These are phyloP conservation scores for Psophia crepitans DNA, from an alignment of 2,113 vertebrate genomes.

Conservation along the genomic window DNA sequence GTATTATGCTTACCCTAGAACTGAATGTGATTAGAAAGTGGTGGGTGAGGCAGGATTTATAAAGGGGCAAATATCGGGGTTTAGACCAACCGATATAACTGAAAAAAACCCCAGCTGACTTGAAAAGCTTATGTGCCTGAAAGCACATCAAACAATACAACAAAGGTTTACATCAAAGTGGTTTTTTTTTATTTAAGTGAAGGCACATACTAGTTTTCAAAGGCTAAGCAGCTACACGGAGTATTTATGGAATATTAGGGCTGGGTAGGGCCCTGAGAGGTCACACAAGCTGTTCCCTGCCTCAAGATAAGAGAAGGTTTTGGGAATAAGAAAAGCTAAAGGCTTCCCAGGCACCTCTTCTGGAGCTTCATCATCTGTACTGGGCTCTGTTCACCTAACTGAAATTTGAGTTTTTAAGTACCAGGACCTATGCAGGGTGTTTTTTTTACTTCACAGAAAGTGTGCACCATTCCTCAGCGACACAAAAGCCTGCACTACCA, in stretches of 20 bases:
- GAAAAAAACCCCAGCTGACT: neutral
- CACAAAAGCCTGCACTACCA: neutral
- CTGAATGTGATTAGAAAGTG: neutral
- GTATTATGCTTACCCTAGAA: neutral
- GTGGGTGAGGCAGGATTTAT: neutral
- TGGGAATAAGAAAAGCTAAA: neutral
- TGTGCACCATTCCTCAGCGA: rapidly evolving
- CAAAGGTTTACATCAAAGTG: constrained; percentile 13
- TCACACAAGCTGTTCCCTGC: neutral
- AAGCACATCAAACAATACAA: neutral
- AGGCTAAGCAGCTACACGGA: neutral
- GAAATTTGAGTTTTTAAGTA: neutral
- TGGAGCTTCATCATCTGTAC: neutral
- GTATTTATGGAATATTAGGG: neutral
- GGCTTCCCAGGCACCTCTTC: neutral
- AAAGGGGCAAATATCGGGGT: neutral
- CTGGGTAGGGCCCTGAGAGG: neutral
- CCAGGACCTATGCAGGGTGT: neutral
- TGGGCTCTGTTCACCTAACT: neutral
- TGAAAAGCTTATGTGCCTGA: neutral
- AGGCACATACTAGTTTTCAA: neutral
- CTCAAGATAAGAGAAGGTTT: neutral
- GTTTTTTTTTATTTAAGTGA: neutral
- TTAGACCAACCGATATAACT: neutral
- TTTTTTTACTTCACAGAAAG: neutral